These are phyloP conservation scores for Hiodon tergisus DNA, from an alignment of 2,113 vertebrate genomes.

Conservation along the genomic window DNA sequence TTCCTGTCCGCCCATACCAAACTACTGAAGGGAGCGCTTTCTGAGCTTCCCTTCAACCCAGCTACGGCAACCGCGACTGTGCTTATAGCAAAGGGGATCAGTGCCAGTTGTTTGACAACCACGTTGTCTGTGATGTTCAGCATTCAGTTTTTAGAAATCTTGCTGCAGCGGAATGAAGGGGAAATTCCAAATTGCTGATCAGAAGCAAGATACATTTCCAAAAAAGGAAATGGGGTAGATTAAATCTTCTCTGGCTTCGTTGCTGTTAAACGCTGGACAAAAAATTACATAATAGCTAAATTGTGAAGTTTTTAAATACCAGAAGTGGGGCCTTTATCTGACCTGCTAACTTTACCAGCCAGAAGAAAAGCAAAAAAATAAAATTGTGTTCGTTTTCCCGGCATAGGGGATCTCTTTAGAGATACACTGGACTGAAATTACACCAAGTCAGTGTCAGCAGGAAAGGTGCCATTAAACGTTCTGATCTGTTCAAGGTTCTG, in stretches of 20 bases:
- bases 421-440: not conserved
- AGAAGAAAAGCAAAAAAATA: not conserved
- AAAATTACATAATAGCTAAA: not conserved
- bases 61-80: too few species aligned
- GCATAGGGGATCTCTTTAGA: not conserved
- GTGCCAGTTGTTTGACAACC: not conserved
- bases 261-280: not conserved
- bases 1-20: not conserved
- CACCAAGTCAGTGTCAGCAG: too few species aligned
- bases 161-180: conserved; percentile 17
- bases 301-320: too few species aligned
- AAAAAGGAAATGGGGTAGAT: conserved; percentile 6
- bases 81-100: not conserved
- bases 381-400: not conserved
- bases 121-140: not conserved
- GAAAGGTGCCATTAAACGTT: too few species aligned
- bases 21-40: not conserved
- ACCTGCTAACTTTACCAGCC: not conserved
- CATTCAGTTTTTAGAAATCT: not conserved
- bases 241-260: too few species aligned
- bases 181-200: conserved; percentile 36
- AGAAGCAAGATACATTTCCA: conserved; percentile 29
- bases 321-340: not conserved
- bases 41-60: too few species aligned
- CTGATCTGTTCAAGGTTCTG: too few species aligned